Evolutionary conservation across 2,888 invertebrate species (phyloP).

Genomic region (Spodoptera exigua): DNA sequence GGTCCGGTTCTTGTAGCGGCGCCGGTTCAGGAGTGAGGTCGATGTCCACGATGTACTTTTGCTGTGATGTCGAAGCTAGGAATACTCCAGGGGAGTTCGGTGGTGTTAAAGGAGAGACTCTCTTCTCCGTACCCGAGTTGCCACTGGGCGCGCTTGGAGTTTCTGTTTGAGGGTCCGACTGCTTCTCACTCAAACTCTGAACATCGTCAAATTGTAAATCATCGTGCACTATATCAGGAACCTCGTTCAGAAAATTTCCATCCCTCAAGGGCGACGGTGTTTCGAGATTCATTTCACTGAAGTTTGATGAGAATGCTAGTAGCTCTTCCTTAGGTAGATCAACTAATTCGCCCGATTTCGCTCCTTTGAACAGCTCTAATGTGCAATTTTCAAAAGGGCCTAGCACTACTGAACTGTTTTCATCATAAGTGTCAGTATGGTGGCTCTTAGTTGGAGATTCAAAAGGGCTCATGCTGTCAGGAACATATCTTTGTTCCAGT

Average conservation of each 20-base stretch:
- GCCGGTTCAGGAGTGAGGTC: constrained; percentile 67
- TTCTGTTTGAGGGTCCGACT: constrained; percentile 65
- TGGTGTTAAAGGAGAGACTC: constrained; percentile 80
- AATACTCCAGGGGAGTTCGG: constrained; percentile 84
- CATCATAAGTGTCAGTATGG: constrained; percentile 83
- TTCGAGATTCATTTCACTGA: constrained; percentile 85
- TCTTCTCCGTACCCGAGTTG: constrained; percentile 77
- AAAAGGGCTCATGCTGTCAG: constrained; percentile 79
- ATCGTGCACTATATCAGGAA: constrained; percentile 80
- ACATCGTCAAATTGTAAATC: constrained; percentile 77
- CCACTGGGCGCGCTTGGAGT: constrained; percentile 67
- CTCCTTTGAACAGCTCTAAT: constrained; percentile 84
- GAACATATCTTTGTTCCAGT: constrained; percentile 74
- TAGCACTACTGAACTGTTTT: constrained; percentile 88
- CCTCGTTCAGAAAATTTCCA: constrained; percentile 84
- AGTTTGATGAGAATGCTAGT: constrained; percentile 88
- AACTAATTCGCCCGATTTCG: constrained; percentile 81
- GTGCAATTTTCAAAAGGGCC: constrained; percentile 89
- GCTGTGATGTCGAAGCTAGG: constrained; percentile 78
- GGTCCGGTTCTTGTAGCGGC: constrained; percentile 55
- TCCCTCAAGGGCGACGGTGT: constrained; percentile 85
- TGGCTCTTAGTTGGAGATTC: constrained; percentile 85
- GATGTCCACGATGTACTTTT: constrained; percentile 79
- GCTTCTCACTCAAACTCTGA: constrained; percentile 71
- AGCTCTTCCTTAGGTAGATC: constrained; percentile 84